Base-by-base conservation (phyloP, 2,113 vertebrate genomes). In the Aspidoscelis tigris region DNA sequence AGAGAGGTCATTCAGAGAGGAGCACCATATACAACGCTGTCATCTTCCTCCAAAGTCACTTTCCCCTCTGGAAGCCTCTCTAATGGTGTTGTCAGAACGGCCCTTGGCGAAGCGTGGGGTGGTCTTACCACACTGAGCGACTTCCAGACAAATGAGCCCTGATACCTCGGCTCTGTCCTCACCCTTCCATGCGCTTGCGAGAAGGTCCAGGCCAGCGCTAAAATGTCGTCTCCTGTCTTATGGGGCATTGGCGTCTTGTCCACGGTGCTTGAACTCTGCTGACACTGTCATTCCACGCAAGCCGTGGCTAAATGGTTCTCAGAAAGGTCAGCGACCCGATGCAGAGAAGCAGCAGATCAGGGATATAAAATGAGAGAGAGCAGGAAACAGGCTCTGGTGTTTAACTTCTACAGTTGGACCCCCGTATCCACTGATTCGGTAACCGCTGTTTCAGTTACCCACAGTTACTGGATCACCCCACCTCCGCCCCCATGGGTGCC, bases 111-210 rank as follows among this genome's bases (percentile, higher is more conserved):
- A 41, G 53, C 50, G 26, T 41, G 18, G 79, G 76, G 2, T 18
- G 69, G 71, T 69, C 53, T 64, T 43, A 80, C 69, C 80, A 86
- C 47, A 65, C 81, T 44, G 77, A 79, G 81, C 69, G 88, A 82
- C 86, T 82, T 76, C 39, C 72, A 81, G 80, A 78, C 85, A 86
- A 92, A 89, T 91, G 53, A 41, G 74, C 68, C 72, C 68, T 89
- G 91, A 93, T 89, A 76, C 85, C 84, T 85, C 76, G 14, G 78
- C 83, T 86, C 14, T 74, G 33, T 33, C 33, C 33, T 33, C 33
- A 33, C 33, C 33, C 33, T 33, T 33, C 33, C 33, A 33, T 33
- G 33, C 33, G 33, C 33, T 33, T 33, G 33, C 33, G 80, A 64
- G 85, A 12, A 64, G 33, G 75, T 1, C 87, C 80, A 16, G 79